Percentiles rank a stretch among this genome's conserved stretches.
Conservation (phyloP, 2,113 vertebrate species). For the Melospiza georgiana region DNA sequence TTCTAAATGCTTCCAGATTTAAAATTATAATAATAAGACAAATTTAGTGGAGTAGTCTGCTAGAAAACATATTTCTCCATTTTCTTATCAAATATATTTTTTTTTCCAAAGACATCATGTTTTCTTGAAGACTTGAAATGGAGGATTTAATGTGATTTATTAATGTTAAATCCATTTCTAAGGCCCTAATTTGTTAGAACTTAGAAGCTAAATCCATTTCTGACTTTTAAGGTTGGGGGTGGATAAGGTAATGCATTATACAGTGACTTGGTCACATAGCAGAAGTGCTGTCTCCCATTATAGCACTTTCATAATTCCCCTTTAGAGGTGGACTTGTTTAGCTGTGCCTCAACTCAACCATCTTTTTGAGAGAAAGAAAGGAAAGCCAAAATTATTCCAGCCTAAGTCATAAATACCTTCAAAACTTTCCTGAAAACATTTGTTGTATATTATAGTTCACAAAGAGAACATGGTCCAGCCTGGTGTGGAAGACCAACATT, state of each 20-base stretch:
- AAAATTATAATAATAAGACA: background rate
- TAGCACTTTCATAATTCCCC: background rate
- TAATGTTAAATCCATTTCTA: background rate
- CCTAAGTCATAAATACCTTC: background rate
- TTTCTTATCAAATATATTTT: background rate
- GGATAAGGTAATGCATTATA: background rate
- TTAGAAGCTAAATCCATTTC: background rate
- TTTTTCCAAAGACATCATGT: background rate
- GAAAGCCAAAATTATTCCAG: background rate
- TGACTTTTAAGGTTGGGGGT: background rate
- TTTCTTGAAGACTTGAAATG: background rate
- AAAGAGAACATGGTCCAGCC: background rate
- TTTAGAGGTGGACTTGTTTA: background rate
- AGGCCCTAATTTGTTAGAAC: background rate
- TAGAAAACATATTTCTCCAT: background rate
- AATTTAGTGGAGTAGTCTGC: background rate
- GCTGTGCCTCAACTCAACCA: background rate
- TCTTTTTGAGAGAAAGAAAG: background rate
- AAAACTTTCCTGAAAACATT: background rate
- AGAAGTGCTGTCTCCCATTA: background rate
- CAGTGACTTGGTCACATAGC: background rate
- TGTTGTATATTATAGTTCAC: background rate
- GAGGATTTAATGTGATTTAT: background rate
- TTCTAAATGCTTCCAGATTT: slow-evolving; percentile 13
- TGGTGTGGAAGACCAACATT: background rate